Conservation (phyloP, 2,888 invertebrate species). For the Conomelus anceps region DNA sequence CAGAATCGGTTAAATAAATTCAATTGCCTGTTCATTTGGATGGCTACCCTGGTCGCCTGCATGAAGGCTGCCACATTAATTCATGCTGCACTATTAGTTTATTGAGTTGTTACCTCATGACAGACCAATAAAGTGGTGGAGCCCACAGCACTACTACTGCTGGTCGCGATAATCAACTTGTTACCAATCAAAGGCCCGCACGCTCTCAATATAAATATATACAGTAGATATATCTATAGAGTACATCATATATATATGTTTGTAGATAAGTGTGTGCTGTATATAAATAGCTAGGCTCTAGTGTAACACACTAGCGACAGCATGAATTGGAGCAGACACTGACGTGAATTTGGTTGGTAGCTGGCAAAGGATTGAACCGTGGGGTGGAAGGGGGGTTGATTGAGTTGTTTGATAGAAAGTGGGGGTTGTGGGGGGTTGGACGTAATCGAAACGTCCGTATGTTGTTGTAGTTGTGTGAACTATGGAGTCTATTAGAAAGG, state of each 20-base stretch:
- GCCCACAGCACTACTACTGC: neutral
- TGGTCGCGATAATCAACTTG: neutral
- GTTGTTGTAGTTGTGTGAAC: neutral
- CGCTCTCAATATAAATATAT: neutral
- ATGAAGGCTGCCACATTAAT: neutral
- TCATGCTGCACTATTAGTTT: neutral
- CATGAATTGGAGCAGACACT: neutral
- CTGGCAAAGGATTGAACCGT: neutral
- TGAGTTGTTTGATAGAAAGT: neutral
- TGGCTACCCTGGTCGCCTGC: no score
- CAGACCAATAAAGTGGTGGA: neutral
- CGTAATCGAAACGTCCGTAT: neutral
- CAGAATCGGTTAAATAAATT: no score
- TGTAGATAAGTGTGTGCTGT: no score
- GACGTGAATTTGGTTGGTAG: neutral
- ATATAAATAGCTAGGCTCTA: neutral
- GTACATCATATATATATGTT: no score
- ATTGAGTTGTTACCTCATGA: neutral
- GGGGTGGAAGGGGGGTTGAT: neutral
- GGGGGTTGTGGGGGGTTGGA: neutral
- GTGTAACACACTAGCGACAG: neutral
- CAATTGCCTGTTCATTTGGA: no score
- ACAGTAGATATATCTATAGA: neutral
- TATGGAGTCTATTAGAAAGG: neutral
- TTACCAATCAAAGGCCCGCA: neutral